Conservation (phyloP, 2,797 vertebrate species). For the Diceros bicornis region DNA sequence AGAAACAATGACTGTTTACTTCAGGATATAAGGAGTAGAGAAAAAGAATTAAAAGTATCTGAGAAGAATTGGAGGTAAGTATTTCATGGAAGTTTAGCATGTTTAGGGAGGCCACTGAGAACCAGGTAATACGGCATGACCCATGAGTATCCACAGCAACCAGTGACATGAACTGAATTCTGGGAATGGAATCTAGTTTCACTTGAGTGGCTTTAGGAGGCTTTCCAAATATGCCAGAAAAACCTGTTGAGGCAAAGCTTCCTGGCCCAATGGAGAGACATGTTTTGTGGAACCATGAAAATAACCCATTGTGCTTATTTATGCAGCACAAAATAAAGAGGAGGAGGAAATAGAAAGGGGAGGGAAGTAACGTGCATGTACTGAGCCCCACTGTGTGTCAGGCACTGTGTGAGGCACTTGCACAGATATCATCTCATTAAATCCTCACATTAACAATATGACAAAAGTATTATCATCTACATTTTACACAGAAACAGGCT, state of each 20-base stretch:
- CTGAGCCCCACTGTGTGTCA: not conserved
- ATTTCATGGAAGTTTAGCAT: not conserved
- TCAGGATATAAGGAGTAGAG: not conserved
- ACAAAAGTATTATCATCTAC: not conserved
- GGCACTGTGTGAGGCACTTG: not conserved
- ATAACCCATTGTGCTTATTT: not conserved
- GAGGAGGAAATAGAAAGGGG: not conserved
- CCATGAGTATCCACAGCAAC: not conserved
- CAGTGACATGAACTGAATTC: constrained; percentile 15
- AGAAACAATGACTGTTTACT: constrained; percentile 43
- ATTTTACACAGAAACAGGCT: not conserved
- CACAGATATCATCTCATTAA: not conserved
- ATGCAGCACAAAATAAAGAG: not conserved
- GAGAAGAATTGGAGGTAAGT: not conserved
- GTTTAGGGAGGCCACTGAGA: not conserved
- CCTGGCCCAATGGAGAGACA: not conserved
- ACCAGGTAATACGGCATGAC: not conserved
- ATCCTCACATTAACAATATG: not conserved
- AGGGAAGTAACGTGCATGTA: not conserved
- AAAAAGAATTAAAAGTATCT: constrained; percentile 45
- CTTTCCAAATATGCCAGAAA: not conserved
- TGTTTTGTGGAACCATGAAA: not conserved
- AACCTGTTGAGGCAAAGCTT: constrained; percentile 10
- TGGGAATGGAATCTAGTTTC: not conserved
- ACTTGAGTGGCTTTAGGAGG: not conserved